Evolutionary conservation across 2,797 vertebrate species (phyloP), one percentile per base, ranked within the genome.

Genomic region (Pelobates cultripes): DNA sequence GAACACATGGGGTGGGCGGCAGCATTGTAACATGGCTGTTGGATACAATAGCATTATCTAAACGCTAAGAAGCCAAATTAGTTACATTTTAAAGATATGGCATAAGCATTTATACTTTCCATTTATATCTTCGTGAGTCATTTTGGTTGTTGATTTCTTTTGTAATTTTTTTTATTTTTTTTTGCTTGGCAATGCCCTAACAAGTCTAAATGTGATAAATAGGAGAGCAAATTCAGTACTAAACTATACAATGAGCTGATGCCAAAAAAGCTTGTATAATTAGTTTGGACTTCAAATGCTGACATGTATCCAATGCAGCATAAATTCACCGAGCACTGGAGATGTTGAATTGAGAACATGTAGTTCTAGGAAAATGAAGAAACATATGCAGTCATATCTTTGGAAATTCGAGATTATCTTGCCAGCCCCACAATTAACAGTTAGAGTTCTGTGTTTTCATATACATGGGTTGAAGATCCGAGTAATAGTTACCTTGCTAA

Each of bases 181-280:
- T 78, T 70, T 45, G 55, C 77, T 83, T 83, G 82, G 77, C 82
- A 79, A 64, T 75, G 77, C 67, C 66, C 77, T 79, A 75, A 70
- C 77, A 79, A 79, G 77, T 41, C 76, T 75, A 78, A 79, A 79
- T 83, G 82, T 79, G 82, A 83, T 79, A 83, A 83, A 83, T 72
- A 83, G 57, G 67, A 83, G 82, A 75, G 75, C 77, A 83, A 69
- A 79, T 83, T 53, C 55, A 79, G 66, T 61, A 79, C 67, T 75
- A 79, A 69, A 75, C 75, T 83, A 79, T 61, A 70, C 72, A 78
- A 40, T 70, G 41, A 79, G 66, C 9, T 69, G 5, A 13, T 75
- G 82, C 82, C 82, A 83, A 74, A 80, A 79, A 83, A 55, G 77
- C 82, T 66, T 66, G 82, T 79, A 83, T 83, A 79, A 83, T 83